Evolutionary conservation across 2,888 invertebrate genomes (phyloP).

Genomic region (Drosophila antonietae): DNA sequence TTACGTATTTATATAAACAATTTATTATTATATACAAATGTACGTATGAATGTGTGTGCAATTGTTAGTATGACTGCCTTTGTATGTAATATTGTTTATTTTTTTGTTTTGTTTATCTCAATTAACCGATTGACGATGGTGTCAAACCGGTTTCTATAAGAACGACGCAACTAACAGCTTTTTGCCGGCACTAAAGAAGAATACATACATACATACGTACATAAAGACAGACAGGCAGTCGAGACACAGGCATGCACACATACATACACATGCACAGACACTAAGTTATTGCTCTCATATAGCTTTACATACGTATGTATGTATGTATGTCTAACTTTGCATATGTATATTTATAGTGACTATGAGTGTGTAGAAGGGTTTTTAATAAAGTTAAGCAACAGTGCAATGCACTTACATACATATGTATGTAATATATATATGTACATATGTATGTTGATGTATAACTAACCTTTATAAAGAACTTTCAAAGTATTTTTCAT

Average conservation of each 20-base stretch:
- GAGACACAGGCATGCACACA: not conserved
- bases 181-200: slow-evolving; percentile 43
- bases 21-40: not conserved
- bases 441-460: too few relatives aligned
- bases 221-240: too few relatives aligned
- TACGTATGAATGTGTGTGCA: not conserved
- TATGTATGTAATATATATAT: too few relatives aligned
- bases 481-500: not conserved
- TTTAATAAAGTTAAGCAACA: not conserved
- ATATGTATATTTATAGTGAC: not conserved
- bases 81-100: slow-evolving; percentile 5
- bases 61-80: not conserved
- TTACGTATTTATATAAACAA: slow-evolving; percentile 29
- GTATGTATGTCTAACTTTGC: too few relatives aligned
- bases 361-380: not conserved
- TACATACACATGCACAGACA: not conserved
- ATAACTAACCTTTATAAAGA: not conserved
- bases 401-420: not conserved
- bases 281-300: not conserved
- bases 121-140: slow-evolving; percentile 25
- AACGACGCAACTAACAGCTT: slow-evolving; percentile 50
- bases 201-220: not conserved
- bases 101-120: slow-evolving; percentile 33
- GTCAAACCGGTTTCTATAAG: slow-evolving; percentile 63
- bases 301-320: not conserved